Percentiles rank a stretch among this genome's conserved stretches.
Conservation (phyloP, 2,888 invertebrate species). For the Drosophila picticornis region DNA sequence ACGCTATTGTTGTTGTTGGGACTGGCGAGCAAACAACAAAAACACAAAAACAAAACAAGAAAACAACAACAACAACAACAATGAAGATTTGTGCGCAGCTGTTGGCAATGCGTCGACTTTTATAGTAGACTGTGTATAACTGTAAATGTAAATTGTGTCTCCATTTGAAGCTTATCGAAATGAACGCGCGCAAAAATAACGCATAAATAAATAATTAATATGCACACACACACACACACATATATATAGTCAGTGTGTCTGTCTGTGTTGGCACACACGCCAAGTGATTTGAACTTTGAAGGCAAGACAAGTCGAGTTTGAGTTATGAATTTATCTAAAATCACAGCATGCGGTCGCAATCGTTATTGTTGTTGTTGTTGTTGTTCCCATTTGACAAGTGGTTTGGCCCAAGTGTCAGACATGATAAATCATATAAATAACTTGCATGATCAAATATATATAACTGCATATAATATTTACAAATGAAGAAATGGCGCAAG, state of each 20-base stretch:
- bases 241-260: conserved; percentile 17
- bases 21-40: conserved; percentile 19
- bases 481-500: conserved; percentile 56
- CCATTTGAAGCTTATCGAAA: conserved; percentile 76
- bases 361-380: conserved; percentile 31
- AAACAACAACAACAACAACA: conserved; percentile 14
- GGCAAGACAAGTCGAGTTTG: conserved; percentile 79
- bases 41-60: neutral
- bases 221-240: conserved; percentile 11
- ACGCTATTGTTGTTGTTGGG: conserved; percentile 24
- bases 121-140: conserved; percentile 48
- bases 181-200: conserved; percentile 75
- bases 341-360: conserved; percentile 74
- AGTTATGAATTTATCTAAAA: conserved; percentile 80
- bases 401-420: conserved; percentile 81
- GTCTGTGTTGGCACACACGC: conserved; percentile 41
- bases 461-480: conserved; percentile 32
- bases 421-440: conserved; percentile 73
- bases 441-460: conserved; percentile 17
- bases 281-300: conserved; percentile 82
- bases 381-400: conserved; percentile 72
- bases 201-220: conserved; percentile 79
- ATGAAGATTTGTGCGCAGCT: conserved; percentile 42
- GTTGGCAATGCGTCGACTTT: conserved; percentile 16
- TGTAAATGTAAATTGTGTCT: conserved; percentile 77